Percentiles rank a stretch among this genome's conserved stretches.
phyloP scores from a whole-genome alignment of 2,113 vertebrate genomes.

The Gobiocypris rarus region DNA sequence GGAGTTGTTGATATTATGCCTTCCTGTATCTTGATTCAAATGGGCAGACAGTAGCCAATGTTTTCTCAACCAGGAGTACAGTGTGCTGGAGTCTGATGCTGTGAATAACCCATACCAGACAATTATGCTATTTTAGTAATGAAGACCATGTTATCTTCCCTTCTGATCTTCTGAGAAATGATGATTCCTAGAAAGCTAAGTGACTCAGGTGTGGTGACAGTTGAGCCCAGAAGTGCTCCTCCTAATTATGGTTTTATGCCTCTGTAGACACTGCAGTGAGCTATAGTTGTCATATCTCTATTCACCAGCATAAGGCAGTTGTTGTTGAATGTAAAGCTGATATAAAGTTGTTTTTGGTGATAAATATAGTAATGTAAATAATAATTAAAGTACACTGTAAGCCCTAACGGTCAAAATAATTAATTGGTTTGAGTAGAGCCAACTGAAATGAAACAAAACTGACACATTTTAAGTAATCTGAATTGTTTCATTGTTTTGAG shows the following conservation, averaged over 20 bases:
- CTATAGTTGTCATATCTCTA: not conserved
- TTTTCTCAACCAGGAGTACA: not conserved
- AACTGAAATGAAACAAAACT: too few relatives aligned
- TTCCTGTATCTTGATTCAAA: not conserved
- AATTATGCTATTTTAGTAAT: not conserved
- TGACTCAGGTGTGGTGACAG: not conserved
- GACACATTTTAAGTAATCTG: too few relatives aligned
- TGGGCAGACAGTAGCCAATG: not conserved
- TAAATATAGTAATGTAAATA: not conserved
- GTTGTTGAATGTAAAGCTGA: not conserved
- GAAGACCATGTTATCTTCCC: not conserved
- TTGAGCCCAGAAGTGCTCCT: not conserved
- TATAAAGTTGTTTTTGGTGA: not conserved
- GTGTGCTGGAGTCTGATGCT: not conserved
- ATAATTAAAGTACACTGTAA: not conserved
- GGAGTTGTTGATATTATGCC: not conserved
- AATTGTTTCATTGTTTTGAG: too few relatives aligned
- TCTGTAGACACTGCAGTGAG: not conserved
- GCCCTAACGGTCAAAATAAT: too few relatives aligned
- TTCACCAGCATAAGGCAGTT: not conserved
- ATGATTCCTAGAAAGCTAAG: slow-evolving; percentile 8
- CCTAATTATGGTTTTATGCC: slow-evolving; percentile 6
- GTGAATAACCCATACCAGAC: not conserved
- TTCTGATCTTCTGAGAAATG: not conserved
- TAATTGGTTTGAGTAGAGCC: too few relatives aligned